Evolutionary conservation across 2,888 invertebrate genomes (phyloP).

Genomic region (Archips crataeganus): DNA sequence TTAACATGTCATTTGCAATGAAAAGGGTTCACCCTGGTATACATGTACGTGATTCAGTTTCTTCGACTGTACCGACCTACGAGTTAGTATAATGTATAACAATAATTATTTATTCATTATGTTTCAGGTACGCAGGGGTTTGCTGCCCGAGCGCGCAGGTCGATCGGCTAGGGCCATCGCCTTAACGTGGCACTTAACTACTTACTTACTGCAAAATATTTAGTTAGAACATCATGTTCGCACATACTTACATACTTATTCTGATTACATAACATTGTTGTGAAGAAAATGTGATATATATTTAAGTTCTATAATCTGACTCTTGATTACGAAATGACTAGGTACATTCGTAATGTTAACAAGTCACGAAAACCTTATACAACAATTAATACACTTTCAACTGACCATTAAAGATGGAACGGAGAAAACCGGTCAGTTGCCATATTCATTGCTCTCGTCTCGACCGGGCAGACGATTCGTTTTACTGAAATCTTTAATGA

Average conservation of each 20-base stretch:
- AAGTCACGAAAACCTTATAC: not conserved
- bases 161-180: constrained; percentile 7
- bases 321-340: constrained; percentile 1
- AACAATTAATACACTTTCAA: not conserved
- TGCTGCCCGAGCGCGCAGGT: constrained; percentile 64
- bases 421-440: not conserved
- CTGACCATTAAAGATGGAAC: not conserved
- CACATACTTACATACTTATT: constrained; percentile 13
- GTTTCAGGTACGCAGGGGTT: constrained; percentile 77
- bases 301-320: constrained; percentile 18
- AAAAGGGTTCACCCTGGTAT: too few species aligned
- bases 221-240: constrained; percentile 8
- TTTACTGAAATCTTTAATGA: too few species aligned
- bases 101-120: constrained; percentile 35
- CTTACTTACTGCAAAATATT: constrained; percentile 16
- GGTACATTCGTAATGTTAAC: not conserved
- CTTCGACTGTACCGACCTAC: too few species aligned
- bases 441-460: too few species aligned
- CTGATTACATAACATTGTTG: constrained; percentile 22
- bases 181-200: constrained; percentile 12
- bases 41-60: too few species aligned
- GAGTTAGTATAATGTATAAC: too few species aligned
- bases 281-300: constrained; percentile 34
- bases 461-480: too few species aligned
- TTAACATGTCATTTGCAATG: too few species aligned